phyloP scores from a whole-genome alignment of 2,113 vertebrate genomes.

The Gymnobelideus leadbeateri region DNA sequence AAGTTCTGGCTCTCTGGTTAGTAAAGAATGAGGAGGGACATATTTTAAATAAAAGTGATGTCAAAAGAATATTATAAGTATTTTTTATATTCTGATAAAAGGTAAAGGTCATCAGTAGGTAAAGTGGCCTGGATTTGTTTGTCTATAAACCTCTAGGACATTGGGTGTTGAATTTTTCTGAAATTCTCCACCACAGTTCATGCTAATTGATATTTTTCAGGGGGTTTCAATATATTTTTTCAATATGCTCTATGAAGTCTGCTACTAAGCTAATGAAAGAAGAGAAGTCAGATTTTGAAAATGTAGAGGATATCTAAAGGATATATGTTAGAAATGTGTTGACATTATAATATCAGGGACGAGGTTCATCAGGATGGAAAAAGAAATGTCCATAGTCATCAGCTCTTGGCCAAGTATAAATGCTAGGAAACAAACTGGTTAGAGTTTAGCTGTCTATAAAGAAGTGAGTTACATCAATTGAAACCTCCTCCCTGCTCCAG shows the following conservation, averaged over 20 bases:
- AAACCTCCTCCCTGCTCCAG: neutral
- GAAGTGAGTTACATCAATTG: neutral
- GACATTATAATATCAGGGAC: neutral
- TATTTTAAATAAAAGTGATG: too few relatives aligned
- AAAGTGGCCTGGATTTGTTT: neutral
- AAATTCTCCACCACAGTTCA: neutral
- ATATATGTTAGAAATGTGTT: neutral
- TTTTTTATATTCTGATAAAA: too few relatives aligned
- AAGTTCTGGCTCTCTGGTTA: neutral
- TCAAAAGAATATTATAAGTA: too few relatives aligned
- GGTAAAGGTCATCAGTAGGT: too few relatives aligned
- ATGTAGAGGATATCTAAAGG: neutral
- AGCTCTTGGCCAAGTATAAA: neutral
- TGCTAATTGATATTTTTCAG: neutral
- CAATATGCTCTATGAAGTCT: neutral
- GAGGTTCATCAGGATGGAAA: neutral
- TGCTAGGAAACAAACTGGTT: neutral
- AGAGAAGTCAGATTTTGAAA: neutral
- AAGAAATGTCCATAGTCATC: neutral
- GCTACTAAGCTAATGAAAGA: neutral
- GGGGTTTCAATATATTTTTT: neutral
- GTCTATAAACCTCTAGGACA: neutral
- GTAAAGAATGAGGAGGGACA: neutral
- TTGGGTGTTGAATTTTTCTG: neutral
- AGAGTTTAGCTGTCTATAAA: neutral